Evolutionary conservation across 2,888 invertebrate species (phyloP), one percentile per base, ranked within the genome.

Genomic region (Merodon equestris): DNA sequence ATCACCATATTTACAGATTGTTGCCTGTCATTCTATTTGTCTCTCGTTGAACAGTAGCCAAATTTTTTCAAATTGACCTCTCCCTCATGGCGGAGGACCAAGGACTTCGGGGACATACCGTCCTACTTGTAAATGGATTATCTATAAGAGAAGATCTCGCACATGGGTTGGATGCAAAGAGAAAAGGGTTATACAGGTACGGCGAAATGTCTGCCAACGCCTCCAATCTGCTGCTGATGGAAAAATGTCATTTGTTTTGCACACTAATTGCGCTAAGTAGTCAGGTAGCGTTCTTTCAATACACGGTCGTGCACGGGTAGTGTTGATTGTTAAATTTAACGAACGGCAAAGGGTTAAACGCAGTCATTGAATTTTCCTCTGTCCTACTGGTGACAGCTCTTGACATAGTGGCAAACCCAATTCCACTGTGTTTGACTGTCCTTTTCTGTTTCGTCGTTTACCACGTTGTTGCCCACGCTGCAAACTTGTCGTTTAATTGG

Each of bases 261-360:
- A 15, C 34, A 61, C 72, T 77, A 77, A 77, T 77, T 77, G 77
- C 57, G 27, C 27, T 27, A 27, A 27, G 27, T 27, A 27, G 27
- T 2, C 27, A 27, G 27, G 27, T 27, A 27, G 27, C 27, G n/a
- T n/a, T n/a, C n/a, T n/a, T n/a, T n/a, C n/a, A n/a, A n/a, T n/a
- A n/a, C n/a, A n/a, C n/a, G n/a, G n/a, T 36, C 36, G 10, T 36
- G 10, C 10, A 36, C 36, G 9, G 1, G 18, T n/a, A 66, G 60
- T 36, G 36, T 36, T 61, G 76, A 77, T 77, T 77, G 77, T 77
- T 72, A 77, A 77, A 77, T 73, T 73, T 77, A 77, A 77, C 67
- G 73, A 73, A 73, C 67, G 61, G 40, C 61, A 72, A 77, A 73
- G 77, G 77, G 77, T 72, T 72, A 73, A 73, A 73, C 77, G n/a